These are phyloP conservation scores for Tillus elongatus DNA, from an alignment of 2,888 invertebrate species.

Conservation along the genomic window DNA sequence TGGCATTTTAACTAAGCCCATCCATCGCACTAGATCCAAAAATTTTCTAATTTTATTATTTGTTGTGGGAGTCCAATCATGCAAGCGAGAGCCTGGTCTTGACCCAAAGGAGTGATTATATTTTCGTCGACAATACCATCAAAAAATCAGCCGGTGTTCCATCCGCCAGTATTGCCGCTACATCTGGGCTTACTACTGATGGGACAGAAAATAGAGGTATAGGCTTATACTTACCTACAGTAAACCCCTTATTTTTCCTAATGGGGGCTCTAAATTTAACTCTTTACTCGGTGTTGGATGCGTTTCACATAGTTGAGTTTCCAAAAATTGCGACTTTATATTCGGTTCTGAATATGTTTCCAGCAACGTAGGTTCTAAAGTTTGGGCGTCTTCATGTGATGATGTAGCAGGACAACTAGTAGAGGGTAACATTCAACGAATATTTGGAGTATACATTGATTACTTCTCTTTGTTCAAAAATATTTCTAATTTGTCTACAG, in stretches of 20 bases:
- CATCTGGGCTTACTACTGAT: constrained; percentile 3
- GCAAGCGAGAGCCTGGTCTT: constrained; percentile 12
- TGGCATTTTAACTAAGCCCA: constrained; percentile 13
- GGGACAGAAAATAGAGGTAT: constrained; percentile 5
- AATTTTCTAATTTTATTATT: constrained; percentile 1
- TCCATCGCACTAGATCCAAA: constrained; percentile 12
- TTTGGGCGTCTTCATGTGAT: not conserved
- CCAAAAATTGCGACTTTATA: not conserved
- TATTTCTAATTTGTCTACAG: no score
- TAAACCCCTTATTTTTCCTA: not conserved
- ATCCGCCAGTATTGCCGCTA: constrained; percentile 5
- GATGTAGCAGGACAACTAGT: not conserved
- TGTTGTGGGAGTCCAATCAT: constrained; percentile 12
- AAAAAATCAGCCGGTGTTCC: constrained; percentile 9
- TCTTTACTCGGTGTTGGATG: constrained; percentile 3
- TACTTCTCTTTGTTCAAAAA: not conserved
- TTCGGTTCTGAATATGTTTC: not conserved
- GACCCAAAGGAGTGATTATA: constrained; percentile 7
- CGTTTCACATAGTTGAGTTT: not conserved
- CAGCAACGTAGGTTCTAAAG: not conserved
- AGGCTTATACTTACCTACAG: constrained; percentile 2
- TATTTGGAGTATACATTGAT: not conserved
- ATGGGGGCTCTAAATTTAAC: constrained; percentile 3
- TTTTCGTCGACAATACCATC: constrained; percentile 18
- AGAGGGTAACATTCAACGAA: no score